phyloP scores from a whole-genome alignment of 2,797 vertebrate species.

The Cossypha dichroa region DNA sequence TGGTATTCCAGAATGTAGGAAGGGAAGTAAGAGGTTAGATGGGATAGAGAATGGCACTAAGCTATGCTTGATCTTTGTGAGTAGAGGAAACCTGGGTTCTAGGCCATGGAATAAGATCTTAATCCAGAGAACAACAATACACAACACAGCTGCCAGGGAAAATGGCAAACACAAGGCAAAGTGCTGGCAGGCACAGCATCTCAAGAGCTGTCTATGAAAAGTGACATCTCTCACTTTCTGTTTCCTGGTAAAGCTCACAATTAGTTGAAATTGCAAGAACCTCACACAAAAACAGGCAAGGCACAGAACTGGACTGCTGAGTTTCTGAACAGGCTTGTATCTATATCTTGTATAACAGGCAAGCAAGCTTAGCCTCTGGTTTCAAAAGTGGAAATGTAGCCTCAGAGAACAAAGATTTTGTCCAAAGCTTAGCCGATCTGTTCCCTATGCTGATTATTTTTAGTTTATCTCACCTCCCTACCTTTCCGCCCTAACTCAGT shows the following conservation, averaged over 20 bases:
- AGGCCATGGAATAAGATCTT: not conserved
- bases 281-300: not conserved
- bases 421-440: not conserved
- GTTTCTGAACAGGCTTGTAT: not conserved
- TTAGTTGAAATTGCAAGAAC: not conserved
- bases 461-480: not conserved
- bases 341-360: not conserved
- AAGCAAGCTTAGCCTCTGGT: not conserved
- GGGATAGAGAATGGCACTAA: not conserved
- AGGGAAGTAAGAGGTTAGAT: not conserved
- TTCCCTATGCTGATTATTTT: not conserved
- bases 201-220: not conserved
- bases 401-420: not conserved
- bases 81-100: not conserved
- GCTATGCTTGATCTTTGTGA: not conserved
- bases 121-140: not conserved
- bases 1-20: not conserved
- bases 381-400: not conserved
- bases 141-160: not conserved
- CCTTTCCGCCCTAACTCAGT: rapidly evolving
- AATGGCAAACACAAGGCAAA: not conserved
- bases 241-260: not conserved
- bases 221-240: not conserved
- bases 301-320: not conserved
- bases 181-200: not conserved